Evolutionary conservation across 2,888 invertebrate genomes (phyloP).

Genomic region (Oegoconia quadripuncta): DNA sequence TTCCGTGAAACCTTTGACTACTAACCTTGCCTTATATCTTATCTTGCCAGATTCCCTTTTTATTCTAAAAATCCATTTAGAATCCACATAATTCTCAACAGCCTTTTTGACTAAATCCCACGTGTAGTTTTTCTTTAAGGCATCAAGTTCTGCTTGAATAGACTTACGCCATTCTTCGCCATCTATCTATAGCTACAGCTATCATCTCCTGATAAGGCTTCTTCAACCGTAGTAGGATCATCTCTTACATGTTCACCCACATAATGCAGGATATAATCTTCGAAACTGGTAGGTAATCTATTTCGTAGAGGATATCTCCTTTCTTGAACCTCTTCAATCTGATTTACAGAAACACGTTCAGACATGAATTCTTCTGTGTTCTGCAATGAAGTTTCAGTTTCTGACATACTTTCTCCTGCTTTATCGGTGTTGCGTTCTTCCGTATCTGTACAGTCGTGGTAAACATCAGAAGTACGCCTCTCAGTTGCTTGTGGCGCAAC

Average conservation of each 20-base stretch:
- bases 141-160: background rate
- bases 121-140: background rate
- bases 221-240: background rate
- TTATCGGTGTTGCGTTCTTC: no score
- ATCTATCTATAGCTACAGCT: no score
- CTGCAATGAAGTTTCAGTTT: background rate
- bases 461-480: background rate
- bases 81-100: background rate
- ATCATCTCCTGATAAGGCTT: background rate
- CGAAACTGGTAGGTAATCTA: background rate
- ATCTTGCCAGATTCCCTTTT: background rate
- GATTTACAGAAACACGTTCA: no score
- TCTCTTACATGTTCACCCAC: background rate
- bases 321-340: background rate
- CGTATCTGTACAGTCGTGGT: background rate
- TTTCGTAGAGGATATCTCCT: background rate
- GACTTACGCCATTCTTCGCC: background rate
- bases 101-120: background rate
- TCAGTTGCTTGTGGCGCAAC: background rate
- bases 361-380: no score
- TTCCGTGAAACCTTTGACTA: conserved; percentile 5
- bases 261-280: background rate
- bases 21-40: conserved; percentile 3
- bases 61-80: background rate
- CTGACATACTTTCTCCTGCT: background rate